Conservation (phyloP, 53 echinoderm and acorn worm species). For the Crossaster papposus region DNA sequence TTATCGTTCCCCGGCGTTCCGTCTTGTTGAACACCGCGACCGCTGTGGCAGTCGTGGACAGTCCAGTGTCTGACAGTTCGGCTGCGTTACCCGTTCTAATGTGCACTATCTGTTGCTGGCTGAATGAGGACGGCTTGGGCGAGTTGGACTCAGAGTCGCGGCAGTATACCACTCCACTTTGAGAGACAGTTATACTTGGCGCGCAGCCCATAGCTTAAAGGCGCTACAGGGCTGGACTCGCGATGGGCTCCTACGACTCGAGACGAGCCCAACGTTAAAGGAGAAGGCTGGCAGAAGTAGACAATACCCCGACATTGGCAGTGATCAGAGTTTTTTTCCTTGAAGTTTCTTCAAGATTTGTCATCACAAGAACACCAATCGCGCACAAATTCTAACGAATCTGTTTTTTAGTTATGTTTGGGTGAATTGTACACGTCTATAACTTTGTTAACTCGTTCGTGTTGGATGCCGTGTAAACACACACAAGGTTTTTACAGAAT, state of each 20-base stretch:
- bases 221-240: neutral
- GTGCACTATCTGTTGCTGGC: conserved; percentile 84
- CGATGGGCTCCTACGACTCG: neutral
- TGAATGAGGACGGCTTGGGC: conserved; percentile 78
- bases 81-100: conserved; percentile 70
- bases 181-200: conserved; percentile 94
- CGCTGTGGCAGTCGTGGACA: conserved; percentile 58
- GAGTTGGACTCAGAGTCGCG: conserved; percentile 93
- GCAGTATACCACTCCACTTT: conserved; percentile 97
- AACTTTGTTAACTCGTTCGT: too few species aligned
- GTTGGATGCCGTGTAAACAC: too few species aligned
- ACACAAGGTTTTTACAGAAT: too few species aligned
- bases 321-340: too few species aligned
- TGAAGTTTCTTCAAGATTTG: too few species aligned
- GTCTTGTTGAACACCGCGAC: conserved; percentile 67
- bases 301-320: too few species aligned
- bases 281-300: neutral
- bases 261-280: neutral
- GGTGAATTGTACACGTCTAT: too few species aligned
- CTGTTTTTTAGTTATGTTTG: too few species aligned
- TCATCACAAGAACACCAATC: too few species aligned
- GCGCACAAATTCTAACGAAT: too few species aligned
- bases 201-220: conserved; percentile 84
- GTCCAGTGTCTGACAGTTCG: conserved; percentile 61
- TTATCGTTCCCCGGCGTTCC: conserved; percentile 87